Evolutionary conservation across 2,797 vertebrate species (phyloP), one percentile per base, ranked within the genome.

Genomic region (Chelidonichthys spinosus): DNA sequence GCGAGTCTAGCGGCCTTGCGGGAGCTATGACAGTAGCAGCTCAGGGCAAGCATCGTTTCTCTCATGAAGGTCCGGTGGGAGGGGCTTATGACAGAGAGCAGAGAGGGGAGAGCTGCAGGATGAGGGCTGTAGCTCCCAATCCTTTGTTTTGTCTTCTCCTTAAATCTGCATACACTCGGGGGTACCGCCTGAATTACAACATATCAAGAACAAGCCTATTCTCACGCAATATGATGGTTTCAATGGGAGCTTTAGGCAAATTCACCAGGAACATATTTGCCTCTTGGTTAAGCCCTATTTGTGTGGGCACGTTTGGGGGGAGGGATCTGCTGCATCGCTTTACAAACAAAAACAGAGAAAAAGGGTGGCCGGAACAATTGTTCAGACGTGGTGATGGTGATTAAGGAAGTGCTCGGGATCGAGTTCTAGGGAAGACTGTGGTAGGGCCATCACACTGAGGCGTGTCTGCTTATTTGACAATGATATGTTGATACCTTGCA

Each of bases 381-480:
- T 46, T 18, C 18, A 66, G 52, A 36, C 40, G 17, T 53, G 11
- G 6, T 44, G 7, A 18, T 36, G 66, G 35, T 67, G 67, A 61
- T 44, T 15, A 35, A 68, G 58, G 63, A 71, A 63, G 56, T 18
- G 53, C 44, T 36, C n/a, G 1, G 15, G n/a, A 35, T 25, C 25
- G 33, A 42, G 42, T 46, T 77, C 42, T 46, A 47, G 59, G 43
- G 72, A 77, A 68, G 36, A 37, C 15, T 4, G 15, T 42, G 10
- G 32, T 35, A 11, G 44, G 50, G 1, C 55, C 59, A 62, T 46
- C 7, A 55, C 18, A 55, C 5, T 3, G 0, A 49, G 25, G 11
- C 11, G 5, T 6, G 33, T 7, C 52, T 44, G 2, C 59, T 63
- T 60, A 49, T 49, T 11, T 69, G 4, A 61, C 17, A 32, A 10